Base-by-base conservation (phyloP, 2,888 invertebrate species). In the Oxytorus armatus region DNA sequence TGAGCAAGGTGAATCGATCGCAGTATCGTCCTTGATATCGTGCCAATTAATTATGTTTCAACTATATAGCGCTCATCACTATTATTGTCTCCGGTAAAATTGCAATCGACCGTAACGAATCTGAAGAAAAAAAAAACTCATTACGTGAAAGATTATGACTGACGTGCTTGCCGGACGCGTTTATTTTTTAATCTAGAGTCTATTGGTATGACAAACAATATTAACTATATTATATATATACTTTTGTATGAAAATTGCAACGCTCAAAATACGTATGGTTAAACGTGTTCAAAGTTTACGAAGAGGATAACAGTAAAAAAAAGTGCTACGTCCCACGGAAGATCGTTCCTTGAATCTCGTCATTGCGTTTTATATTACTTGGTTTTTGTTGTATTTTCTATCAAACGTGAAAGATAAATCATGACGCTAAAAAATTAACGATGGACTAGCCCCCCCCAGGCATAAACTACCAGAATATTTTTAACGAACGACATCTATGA, bases 331-430 rank as follows among this genome's bases (percentile, higher is more conserved):
- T 77, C 77, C 69, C 49, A 57, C 68, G 65, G 55, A 81, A 77
- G 49, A 79, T 77, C 77, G 82, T 82, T 82, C 79, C 75, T 82
- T 51, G 68, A 76, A 76, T 61, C 66, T 70, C 70, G 65, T 72
- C 82, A 79, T 75, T 81, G 85, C 86, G 84, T 86, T 86, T 86
- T 73, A 82, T 82, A 74, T 75, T 75, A 63, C 57, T 66, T 82
- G 21, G 57, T 68, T 81, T 69, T 82, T 74, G 72, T 77, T 16
- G 23, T 42, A 14, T 47, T n/a, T 14, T 2, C 1, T 5, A 47
- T 47, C 14, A 47, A 47, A 14, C n/a, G 5, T 47, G 47, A 47
- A n/a, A n/a, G n/a, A n/a, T n/a, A n/a, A n/a, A 14, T 14, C 16
- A 57, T 29, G 2, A 5, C 29, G 29, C 5, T n/a, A n/a, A 39